phyloP scores from a whole-genome alignment of 1,140 invertebrate genomes.

The Manduca sexta region DNA sequence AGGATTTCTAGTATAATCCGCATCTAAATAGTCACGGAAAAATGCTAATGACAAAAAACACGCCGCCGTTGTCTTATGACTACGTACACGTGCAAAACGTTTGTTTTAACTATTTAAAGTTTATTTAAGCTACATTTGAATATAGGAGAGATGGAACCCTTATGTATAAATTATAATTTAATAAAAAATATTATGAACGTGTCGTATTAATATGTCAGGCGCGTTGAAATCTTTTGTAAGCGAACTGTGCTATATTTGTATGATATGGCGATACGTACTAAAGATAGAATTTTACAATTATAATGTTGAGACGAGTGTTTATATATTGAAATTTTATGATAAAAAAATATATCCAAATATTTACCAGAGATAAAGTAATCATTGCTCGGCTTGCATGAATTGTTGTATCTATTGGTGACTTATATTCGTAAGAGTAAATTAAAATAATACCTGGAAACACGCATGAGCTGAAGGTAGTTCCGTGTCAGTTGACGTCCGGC shows the following conservation, averaged over 20 bases:
- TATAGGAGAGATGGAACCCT: too few relatives aligned
- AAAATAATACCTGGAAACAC: slow-evolving; percentile 63
- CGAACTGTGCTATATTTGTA: background rate
- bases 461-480: slow-evolving; percentile 62
- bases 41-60: slow-evolving; percentile 46
- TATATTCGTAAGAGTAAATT: slow-evolving; percentile 30
- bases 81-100: background rate
- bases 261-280: background rate
- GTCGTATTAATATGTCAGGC: background rate
- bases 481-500: slow-evolving; percentile 64
- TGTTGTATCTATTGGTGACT: slow-evolving; percentile 13
- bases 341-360: too few relatives aligned
- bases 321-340: too few relatives aligned
- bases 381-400: background rate
- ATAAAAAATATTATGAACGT: too few relatives aligned
- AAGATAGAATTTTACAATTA: background rate
- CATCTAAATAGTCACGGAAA: slow-evolving; percentile 24
- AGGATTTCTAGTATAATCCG: slow-evolving; percentile 57
- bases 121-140: too few relatives aligned
- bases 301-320: too few relatives aligned
- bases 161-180: too few relatives aligned
- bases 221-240: slow-evolving; percentile 30
- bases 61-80: slow-evolving; percentile 10
- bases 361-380: too few relatives aligned
- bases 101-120: too few relatives aligned